Base-by-base conservation (phyloP, 2,113 vertebrate genomes). In the Ictalurus furcatus region DNA sequence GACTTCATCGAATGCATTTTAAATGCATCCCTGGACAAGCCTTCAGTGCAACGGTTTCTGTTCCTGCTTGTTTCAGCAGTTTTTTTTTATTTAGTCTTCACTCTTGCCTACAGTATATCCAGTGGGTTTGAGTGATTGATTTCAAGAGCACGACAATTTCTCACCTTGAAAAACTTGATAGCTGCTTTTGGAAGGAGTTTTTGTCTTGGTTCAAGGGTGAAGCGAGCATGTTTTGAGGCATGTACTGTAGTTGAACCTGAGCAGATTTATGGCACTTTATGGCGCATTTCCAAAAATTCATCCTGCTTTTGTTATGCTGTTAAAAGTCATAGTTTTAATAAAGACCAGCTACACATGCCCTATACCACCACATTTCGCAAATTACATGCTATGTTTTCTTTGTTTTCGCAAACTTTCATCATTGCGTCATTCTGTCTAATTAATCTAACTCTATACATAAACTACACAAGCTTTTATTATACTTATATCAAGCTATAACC, bases 1-100 rank as follows among this genome's bases (percentile, higher is more conserved):
- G 59, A n/a, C 61, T 9, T 85, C 84, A 69, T 21, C 63, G 30
- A 28, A 65, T 30, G 6, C 61, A n/a, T 67, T 85, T 40, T 84
- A 63, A 63, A 84, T 44, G 11, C 30, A 63, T 83, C 40, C 44
- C 40, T 48, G 84, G 40, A 69, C 44, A 30, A n/a, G 28, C 28
- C 84, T 19, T 14, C 34, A 44, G 58, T 8, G 58, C 34, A 84
- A 61, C 4, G 1, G 21, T 30, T 7, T 85, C 40, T 21, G 37
- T 85, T 85, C 63, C 44, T 52, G 84, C 84, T 85, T 85, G 63
- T 69, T 52, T 52, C 63, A 69, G 63, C 63, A 85, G 84, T 1
- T 69, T 85, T 44, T 76, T 63, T 69, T 85, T 40, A 40, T 61
- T 44, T 3, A 13, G 52, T 52, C 44, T 85, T 69, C 16, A 52